Conservation (phyloP, 2,888 invertebrate species). For the Hylaea fasciaria region DNA sequence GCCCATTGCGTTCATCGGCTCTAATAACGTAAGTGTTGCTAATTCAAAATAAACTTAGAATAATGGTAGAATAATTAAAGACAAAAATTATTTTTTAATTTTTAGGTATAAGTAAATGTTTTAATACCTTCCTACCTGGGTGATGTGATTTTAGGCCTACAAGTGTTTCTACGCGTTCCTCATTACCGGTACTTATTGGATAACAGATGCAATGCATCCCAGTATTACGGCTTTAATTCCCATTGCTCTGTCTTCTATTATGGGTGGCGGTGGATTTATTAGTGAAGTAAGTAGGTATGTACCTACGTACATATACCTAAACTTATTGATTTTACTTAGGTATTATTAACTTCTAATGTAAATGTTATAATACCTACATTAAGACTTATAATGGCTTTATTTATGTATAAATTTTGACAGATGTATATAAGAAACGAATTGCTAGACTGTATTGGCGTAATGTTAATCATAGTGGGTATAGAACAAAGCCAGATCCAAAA, state of each 20-base stretch:
- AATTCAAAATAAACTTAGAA: background rate
- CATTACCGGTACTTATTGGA: slow-evolving; percentile 59
- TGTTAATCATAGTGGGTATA: slow-evolving; percentile 63
- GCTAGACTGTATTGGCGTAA: slow-evolving; percentile 62
- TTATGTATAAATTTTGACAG: slow-evolving; percentile 47
- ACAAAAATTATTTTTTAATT: too few relatives aligned
- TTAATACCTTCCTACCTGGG: too few relatives aligned
- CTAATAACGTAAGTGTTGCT: slow-evolving; percentile 56
- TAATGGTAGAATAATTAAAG: background rate
- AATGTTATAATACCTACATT: too few relatives aligned
- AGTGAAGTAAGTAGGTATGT: slow-evolving; percentile 49
- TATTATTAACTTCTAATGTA: too few relatives aligned
- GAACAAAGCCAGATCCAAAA: slow-evolving; percentile 62
- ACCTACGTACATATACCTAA: too few relatives aligned
- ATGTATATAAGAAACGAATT: slow-evolving; percentile 58
- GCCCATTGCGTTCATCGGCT: slow-evolving; percentile 58
- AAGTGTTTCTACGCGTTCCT: slow-evolving; percentile 64
- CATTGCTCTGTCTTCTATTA: slow-evolving; percentile 54
- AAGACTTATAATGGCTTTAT: too few relatives aligned
- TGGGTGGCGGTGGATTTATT: slow-evolving; percentile 49
- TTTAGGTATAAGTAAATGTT: too few relatives aligned
- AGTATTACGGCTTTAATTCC: slow-evolving; percentile 58
- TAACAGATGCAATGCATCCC: slow-evolving; percentile 63
- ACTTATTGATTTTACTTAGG: too few relatives aligned
- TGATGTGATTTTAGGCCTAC: slow-evolving; percentile 48